Evolutionary conservation across 2,888 invertebrate species (phyloP), one percentile per base, ranked within the genome.

Genomic region (Phengaris arion): DNA sequence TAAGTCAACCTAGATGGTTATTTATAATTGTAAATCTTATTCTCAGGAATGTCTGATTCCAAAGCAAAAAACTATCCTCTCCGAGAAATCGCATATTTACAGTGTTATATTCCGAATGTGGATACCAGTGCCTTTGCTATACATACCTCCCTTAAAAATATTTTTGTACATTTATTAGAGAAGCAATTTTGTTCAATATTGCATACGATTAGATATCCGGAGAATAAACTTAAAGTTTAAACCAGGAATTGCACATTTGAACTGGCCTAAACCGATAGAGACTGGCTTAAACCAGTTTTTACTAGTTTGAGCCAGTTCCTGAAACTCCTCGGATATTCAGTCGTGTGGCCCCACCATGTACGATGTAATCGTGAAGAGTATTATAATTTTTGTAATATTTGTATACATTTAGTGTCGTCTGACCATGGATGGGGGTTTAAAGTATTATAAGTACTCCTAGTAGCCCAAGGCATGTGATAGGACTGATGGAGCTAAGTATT

Each of bases 91-190:
- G 89, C 89, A 82, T 85, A 79, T 84, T 81, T 82, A 77, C 85
- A 85, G 52, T 84, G 83, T 83, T 79, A 80, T 80, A 83, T 81
- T 86, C 89, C 86, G 84, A 80, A 81, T 87, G 89, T 86, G 85
- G 83, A 85, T 89, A 92, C 92, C 93, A 93, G 93, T 93, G 93
- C 93, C 93, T 93, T 93, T 85, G 90, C 89, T 88, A 92, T 89
- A 92, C 92, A 93, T 92, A 93, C 93, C 91, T 92, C 90, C 89
- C 86, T 89, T 88, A 86, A 87, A 89, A 89, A 92, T 93, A 92
- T 93, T 93, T 93, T 93, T 92, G 87, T 93, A 93, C 88, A 88
- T 86, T 87, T 91, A 81, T 88, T 88, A 86, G 82, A 85, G 85
- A 86, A 86, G 79, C 86, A 84, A 87, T 87, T 89, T 88, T 86